Percentiles rank a stretch among this genome's conserved stretches.
Evolutionary conservation across 2,113 vertebrate genomes (phyloP).

Genomic region (Burhinus oedicnemus): DNA sequence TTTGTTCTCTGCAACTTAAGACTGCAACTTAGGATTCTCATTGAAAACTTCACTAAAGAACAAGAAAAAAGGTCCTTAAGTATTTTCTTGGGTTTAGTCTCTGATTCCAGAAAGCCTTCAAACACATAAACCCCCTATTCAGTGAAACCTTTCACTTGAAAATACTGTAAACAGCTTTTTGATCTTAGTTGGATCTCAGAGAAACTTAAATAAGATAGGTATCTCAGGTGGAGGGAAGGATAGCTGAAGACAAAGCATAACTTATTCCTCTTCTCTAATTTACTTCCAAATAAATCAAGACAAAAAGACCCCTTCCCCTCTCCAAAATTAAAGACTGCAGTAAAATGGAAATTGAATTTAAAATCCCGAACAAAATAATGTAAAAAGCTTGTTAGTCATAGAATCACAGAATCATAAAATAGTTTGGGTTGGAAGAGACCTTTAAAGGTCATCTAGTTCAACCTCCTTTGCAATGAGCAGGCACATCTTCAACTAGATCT

Average conservation of each 20-base stretch:
- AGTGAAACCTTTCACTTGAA: background rate
- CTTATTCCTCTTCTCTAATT: background rate
- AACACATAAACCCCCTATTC: background rate
- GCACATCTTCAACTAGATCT: background rate
- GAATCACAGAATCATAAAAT: background rate
- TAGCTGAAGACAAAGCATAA: background rate
- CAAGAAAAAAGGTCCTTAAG: background rate
- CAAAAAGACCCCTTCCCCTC: background rate
- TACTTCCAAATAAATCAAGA: background rate
- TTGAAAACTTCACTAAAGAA: background rate
- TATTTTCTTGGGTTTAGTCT: background rate
- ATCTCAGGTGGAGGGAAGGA: background rate
- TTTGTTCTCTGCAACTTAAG: background rate
- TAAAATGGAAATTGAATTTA: background rate
- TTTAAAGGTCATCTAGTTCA: background rate
- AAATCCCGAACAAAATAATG: background rate
- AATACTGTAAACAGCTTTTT: background rate
- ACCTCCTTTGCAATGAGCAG: background rate
- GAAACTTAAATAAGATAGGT: background rate
- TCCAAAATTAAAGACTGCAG: background rate
- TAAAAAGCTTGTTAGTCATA: background rate
- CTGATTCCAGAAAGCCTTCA: background rate
- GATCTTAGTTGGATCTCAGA: background rate
- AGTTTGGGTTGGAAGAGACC: background rate
- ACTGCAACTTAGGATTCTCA: background rate